Base-by-base conservation (phyloP, 2,888 invertebrate species). In the Pollenia angustigena region DNA sequence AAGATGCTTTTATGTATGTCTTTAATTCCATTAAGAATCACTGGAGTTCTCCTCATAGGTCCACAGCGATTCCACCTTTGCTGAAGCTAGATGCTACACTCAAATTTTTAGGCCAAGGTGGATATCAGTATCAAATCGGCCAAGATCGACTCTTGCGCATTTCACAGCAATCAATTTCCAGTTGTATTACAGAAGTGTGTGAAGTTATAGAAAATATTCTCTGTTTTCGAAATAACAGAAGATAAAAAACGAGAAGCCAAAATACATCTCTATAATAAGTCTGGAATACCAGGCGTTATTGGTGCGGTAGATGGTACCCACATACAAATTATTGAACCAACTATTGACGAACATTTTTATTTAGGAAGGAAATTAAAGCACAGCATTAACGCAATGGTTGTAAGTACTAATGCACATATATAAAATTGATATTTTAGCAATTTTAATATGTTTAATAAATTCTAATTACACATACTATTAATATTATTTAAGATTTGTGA, bases 321-420 rank as follows among this genome's bases (percentile, higher is more conserved):
- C 10, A 58, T 76, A 18, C 18, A 18, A 1, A 18, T 18, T 18
- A 18, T 18, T 16, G 44, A 10, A 46, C 76, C 66, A 14, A 44
- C 9, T 4, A 54, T 6, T 6, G 12, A 64, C 14, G 50, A 74
- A 6, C 62, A 62, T 52, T 50, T 74, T 1, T 74, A 75, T 40
- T 75, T 62, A 8, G 12, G 16, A 6, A 8, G 50, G 52, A 62
- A 40, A 48, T 18, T 52, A 12, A 78, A 78, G 32, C 56, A 66
- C 66, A 66, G 76, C 50, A 66, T 66, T n/a, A 78, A 62, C 42
- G 52, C 75, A 40, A 75, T 75, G 76, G 66, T 12, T 23, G 66
- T 78, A 78, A 40, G 46, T 40, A 18, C 11, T 12, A 18, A 50
- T 68, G n/a, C 18, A 6, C 50, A 46, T 18, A 14, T 46, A 32